Percentiles rank a stretch among this genome's conserved stretches.
Conservation (phyloP, 2,113 vertebrate genomes). For the Laterallus jamaicensis region DNA sequence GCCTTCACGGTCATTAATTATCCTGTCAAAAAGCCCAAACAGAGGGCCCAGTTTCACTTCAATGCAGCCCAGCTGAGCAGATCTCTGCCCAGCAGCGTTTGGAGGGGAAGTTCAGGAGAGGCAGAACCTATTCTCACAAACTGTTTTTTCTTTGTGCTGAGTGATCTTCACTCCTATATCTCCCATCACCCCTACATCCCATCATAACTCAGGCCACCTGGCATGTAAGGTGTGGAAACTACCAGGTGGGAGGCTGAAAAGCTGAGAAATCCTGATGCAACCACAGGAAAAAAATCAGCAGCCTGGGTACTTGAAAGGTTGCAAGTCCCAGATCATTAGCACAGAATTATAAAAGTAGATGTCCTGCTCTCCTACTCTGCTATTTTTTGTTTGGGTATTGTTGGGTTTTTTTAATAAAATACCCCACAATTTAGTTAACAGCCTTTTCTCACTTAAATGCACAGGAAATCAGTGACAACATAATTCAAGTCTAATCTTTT, state of each 20-base stretch:
- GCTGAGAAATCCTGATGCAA: neutral
- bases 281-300: neutral
- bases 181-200: neutral
- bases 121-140: neutral
- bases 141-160: neutral
- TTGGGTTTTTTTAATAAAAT: neutral
- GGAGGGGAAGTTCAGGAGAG: neutral
- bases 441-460: constrained; percentile 9
- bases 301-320: constrained; percentile 18
- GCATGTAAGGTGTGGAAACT: neutral
- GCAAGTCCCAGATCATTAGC: neutral
- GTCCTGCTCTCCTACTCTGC: neutral
- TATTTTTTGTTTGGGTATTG: neutral
- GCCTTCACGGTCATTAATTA: rapidly evolving
- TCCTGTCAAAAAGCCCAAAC: neutral
- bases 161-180: neutral
- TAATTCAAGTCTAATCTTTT: constrained; percentile 23
- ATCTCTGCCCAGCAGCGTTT: rapidly evolving
- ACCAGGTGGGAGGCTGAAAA: neutral
- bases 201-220: neutral
- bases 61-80: neutral
- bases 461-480: constrained; percentile 39
- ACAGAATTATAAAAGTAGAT: constrained; percentile 59
- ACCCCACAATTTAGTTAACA: neutral
- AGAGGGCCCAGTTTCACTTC: rapidly evolving